Base-by-base conservation (phyloP, 2,113 vertebrate genomes). In the Urocitellus parryii region DNA sequence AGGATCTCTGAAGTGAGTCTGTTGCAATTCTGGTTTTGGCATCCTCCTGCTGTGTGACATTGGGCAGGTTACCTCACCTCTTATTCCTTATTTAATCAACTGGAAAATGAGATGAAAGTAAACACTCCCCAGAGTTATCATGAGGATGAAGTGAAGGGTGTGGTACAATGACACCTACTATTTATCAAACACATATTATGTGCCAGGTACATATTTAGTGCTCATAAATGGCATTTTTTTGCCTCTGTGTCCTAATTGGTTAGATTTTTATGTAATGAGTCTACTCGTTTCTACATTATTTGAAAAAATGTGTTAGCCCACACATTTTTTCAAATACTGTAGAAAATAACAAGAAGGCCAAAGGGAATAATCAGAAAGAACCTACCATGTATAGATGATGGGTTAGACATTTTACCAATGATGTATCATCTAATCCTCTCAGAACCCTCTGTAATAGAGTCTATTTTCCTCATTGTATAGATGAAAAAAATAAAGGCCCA, bases 81-180 rank as follows among this genome's bases (percentile, higher is more conserved):
- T 65, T 79, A 86, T 89, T 58, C 45, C 56, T 97, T 82, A 20
- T 88, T 88, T 94, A 42, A 83, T 85, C 73, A 86, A 27, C 22
- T 81, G 70, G 68, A 94, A 97, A 94, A 81, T 67, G 61, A 96
- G 70, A 86, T 56, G 91, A 96, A 94, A 86, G 73, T 9, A 86
- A 97, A 95, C 29, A 37, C 4, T 72, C 45, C 61, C 56, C 68
- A 74, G 67, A 86, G 48, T 86, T 94, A 70, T 58, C 22, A 45
- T 63, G 90, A 81, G 85, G 76, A 67, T 76, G 89, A 93, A 93
- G 27, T 68, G 88, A 95, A 29, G 39, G 72, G 29, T 89, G 85
- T 94, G 92, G 76, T 89, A 91, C 37, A 74, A 94, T 81, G 81
- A 70, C 58, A 95, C 51, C 74, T 83, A 88, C 37, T 92, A 76